phyloP scores from a whole-genome alignment of 1,140 invertebrate genomes.

The Lethocerus indicus region DNA sequence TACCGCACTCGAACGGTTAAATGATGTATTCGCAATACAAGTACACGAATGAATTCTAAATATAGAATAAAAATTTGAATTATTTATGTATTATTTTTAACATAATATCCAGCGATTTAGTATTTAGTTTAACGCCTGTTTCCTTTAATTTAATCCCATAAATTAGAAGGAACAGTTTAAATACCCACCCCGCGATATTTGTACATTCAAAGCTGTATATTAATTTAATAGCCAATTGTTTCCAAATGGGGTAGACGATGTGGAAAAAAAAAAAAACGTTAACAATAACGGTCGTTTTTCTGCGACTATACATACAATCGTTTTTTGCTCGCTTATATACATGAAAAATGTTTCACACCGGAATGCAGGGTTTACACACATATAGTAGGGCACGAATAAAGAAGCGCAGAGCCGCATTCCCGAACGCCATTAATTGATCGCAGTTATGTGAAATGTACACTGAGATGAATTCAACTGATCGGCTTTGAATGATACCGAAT shows the following conservation, averaged over 20 bases:
- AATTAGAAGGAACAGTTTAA: background rate
- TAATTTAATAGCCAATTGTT: too few species aligned
- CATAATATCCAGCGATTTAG: background rate
- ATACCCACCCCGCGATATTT: background rate
- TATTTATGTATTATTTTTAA: background rate
- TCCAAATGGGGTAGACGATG: background rate
- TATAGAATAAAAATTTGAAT: too few species aligned
- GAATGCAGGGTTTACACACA: slow-evolving; percentile 1
- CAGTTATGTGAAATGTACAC: background rate
- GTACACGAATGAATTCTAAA: too few species aligned
- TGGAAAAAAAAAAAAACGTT: slow-evolving; percentile 5
- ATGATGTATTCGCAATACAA: too few species aligned
- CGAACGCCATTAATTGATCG: background rate
- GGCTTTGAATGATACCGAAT: too few species aligned
- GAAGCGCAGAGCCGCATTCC: slow-evolving; percentile 6
- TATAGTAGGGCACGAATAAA: background rate
- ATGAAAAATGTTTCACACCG: slow-evolving; percentile 13
- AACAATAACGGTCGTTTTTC: background rate
- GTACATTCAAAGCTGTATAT: too few species aligned
- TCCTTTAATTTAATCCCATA: background rate
- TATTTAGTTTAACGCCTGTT: background rate
- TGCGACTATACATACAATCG: slow-evolving; percentile 1
- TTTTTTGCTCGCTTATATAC: too few species aligned
- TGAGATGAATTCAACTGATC: background rate
- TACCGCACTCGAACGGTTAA: too few species aligned